These are phyloP conservation scores for Bufotes viridis DNA, from an alignment of 2,797 vertebrate genomes.

Conservation along the genomic window DNA sequence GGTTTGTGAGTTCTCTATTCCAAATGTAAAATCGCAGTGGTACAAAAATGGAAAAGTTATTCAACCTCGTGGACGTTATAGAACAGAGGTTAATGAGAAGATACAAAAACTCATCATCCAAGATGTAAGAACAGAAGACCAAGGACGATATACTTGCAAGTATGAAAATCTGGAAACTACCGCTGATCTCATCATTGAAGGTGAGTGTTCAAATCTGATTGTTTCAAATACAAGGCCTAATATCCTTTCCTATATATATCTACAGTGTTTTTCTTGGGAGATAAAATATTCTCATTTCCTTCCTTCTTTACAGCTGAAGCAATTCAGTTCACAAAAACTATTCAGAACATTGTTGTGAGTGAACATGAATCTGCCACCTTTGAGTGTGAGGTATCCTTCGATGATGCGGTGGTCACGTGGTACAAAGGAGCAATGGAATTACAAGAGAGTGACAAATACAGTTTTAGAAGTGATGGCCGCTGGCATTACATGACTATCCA, in stretches of 20 bases:
- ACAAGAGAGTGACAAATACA: conserved; percentile 93
- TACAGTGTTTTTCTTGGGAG: background rate
- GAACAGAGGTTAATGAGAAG: conserved; percentile 88
- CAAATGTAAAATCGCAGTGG: conserved; percentile 92
- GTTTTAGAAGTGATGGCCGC: conserved; percentile 92
- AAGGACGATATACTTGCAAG: conserved; percentile 88
- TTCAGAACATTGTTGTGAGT: conserved; percentile 97
- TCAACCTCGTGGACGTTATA: conserved; percentile 86
- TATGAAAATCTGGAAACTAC: conserved; percentile 89
- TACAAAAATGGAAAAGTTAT: conserved; percentile 89
- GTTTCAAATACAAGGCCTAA: background rate
- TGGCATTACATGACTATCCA: conserved; percentile 98
- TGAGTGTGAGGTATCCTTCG: conserved; percentile 97
- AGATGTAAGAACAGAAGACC: conserved; percentile 89
- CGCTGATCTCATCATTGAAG: conserved; percentile 92
- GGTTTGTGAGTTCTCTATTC: conserved; percentile 93
- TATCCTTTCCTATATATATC: background rate
- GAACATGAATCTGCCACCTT: conserved; percentile 96
- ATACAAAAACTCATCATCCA: conserved; percentile 91
- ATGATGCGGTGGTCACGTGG: conserved; percentile 97
- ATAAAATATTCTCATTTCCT: background rate
- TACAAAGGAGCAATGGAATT: conserved; percentile 96
- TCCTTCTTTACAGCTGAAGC: conserved; percentile 85
- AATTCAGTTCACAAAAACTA: conserved; percentile 98
- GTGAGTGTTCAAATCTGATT: conserved; percentile 77